These are phyloP conservation scores for Achroia grisella DNA, from an alignment of 1,140 invertebrate species.

Conservation along the genomic window DNA sequence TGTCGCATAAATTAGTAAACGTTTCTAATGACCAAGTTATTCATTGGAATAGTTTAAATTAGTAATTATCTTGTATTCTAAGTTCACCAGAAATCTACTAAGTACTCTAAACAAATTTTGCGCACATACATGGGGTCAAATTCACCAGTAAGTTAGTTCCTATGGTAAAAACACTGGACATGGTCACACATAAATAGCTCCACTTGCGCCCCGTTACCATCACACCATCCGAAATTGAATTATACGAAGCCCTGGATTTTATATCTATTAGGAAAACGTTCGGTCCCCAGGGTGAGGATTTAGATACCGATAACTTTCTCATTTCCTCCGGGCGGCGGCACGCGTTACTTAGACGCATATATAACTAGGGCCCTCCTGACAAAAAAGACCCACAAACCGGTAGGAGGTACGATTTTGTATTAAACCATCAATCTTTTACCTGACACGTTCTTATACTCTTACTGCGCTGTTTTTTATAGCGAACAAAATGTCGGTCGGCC, in stretches of 20 bases:
- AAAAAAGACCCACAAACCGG: slow-evolving; percentile 15
- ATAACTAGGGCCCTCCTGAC: slow-evolving; percentile 32
- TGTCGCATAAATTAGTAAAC: no score
- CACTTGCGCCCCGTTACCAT: slow-evolving; percentile 18
- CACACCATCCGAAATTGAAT: slow-evolving; percentile 51
- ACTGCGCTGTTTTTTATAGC: slow-evolving; percentile 26
- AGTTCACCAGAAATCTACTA: no score
- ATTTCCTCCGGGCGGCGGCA: slow-evolving; percentile 51
- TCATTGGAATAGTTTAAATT: no score
- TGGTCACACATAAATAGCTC: slow-evolving; percentile 39
- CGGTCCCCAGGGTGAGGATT: slow-evolving; percentile 49
- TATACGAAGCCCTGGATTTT: slow-evolving; percentile 60
- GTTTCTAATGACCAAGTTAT: no score
- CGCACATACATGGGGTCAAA: no score
- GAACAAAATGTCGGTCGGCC: slow-evolving; percentile 5
- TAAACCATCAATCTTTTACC: slow-evolving; percentile 44
- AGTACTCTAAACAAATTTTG: no score
- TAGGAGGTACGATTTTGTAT: slow-evolving; percentile 18
- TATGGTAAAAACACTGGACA: no score
- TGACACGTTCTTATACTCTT: slow-evolving; percentile 34
- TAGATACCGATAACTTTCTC: slow-evolving; percentile 63
- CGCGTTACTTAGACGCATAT: slow-evolving; percentile 35
- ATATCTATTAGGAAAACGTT: slow-evolving; percentile 65
- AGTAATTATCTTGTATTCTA: no score
- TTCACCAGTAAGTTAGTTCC: no score